Evolutionary conservation across 2,888 invertebrate species (phyloP).

Genomic region (Tuberolachnus salignus): DNA sequence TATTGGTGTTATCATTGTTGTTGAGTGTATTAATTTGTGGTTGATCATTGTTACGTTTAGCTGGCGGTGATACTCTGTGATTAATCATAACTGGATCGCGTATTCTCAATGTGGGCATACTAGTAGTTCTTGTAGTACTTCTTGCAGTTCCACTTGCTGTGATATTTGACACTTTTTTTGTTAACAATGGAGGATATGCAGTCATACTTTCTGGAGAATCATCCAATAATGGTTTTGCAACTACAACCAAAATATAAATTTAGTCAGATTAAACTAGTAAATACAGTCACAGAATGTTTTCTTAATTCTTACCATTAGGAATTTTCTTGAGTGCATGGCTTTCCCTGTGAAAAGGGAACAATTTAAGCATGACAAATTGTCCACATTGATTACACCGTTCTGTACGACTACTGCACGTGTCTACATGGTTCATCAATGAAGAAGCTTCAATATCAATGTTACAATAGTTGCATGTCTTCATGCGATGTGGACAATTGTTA

Average conservation of each 20-base stretch:
- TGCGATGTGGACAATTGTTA: slow-evolving; percentile 67
- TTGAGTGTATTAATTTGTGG: slow-evolving; percentile 52
- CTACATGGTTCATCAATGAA: slow-evolving; percentile 70
- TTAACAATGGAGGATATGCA: slow-evolving; percentile 49
- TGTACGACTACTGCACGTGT: slow-evolving; percentile 75
- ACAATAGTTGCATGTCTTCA: slow-evolving; percentile 71
- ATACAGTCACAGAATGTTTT: neutral
- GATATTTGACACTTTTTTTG: slow-evolving; percentile 48
- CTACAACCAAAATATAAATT: slow-evolving; percentile 20
- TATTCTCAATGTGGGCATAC: slow-evolving; percentile 39
- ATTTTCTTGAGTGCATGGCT: slow-evolving; percentile 72
- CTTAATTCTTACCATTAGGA: slow-evolving; percentile 66
- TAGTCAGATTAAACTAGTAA: neutral
- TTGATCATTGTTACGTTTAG: slow-evolving; percentile 53
- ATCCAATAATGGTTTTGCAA: slow-evolving; percentile 19
- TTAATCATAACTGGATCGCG: slow-evolving; percentile 28
- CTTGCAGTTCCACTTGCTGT: neutral
- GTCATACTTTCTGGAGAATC: slow-evolving; percentile 34
- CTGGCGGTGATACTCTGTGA: slow-evolving; percentile 42
- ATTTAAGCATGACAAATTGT: slow-evolving; percentile 74
- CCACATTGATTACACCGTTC: slow-evolving; percentile 73
- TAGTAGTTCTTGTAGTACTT: slow-evolving; percentile 25
- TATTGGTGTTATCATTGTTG: slow-evolving; percentile 16
- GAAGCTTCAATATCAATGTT: slow-evolving; percentile 70
- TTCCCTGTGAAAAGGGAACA: slow-evolving; percentile 70